A percentile compares a stretch with the other conserved stretches of the same genome.
These are phyloP conservation scores for Plusia festucae DNA, from an alignment of 2,888 invertebrate species.

Conservation along the genomic window DNA sequence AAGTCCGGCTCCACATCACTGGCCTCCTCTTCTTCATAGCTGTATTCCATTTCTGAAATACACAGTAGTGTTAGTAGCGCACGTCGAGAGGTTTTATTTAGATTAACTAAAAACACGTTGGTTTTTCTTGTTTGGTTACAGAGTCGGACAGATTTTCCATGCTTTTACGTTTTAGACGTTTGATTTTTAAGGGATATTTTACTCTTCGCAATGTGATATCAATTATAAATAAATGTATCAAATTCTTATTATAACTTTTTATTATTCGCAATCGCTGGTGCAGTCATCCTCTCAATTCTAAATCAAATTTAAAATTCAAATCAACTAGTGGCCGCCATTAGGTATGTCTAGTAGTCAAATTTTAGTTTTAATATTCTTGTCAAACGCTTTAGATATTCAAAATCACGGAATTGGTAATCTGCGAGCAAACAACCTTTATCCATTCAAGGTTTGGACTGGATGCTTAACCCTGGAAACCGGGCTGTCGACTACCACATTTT, in stretches of 20 bases:
- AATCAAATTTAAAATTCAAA: too few species aligned
- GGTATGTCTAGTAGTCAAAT: background rate
- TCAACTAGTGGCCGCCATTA: background rate
- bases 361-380: background rate
- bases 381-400: background rate
- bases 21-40: constrained; percentile 81
- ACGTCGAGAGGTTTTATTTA: background rate
- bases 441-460: background rate
- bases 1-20: constrained; percentile 80
- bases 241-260: too few species aligned
- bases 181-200: background rate
- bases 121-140: too few species aligned
- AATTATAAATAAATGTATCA: too few species aligned
- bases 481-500: background rate
- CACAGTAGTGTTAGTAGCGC: constrained; percentile 16
- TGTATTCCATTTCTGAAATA: constrained; percentile 81
- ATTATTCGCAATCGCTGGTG: too few species aligned
- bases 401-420: background rate
- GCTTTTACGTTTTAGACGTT: background rate
- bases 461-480: background rate
- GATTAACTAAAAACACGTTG: background rate
- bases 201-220: background rate
- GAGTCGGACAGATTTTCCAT: too few species aligned
- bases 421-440: constrained; percentile 1
- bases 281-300: too few species aligned